Percentiles rank a stretch among this genome's conserved stretches.
Conservation (phyloP, 2,113 vertebrate species). For the Anoura caudifer region DNA sequence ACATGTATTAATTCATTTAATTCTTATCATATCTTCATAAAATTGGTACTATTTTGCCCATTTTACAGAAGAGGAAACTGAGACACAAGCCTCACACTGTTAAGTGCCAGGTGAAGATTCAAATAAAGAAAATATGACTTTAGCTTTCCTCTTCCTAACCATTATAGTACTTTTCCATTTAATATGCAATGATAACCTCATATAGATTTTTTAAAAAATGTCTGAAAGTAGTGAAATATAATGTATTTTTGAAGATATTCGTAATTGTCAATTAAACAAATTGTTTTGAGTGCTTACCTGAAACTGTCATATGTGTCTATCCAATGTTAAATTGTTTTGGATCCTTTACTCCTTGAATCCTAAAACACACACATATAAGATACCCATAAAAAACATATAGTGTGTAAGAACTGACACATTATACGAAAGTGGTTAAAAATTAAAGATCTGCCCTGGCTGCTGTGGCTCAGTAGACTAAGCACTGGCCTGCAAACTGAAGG, state of each 20-base stretch:
- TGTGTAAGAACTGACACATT: not conserved
- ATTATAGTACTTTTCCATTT: not conserved
- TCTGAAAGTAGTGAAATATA: not conserved
- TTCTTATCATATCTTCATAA: not conserved
- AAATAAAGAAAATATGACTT: not conserved
- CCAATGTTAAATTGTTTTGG: not conserved
- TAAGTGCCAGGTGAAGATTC: not conserved
- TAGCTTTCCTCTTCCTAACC: not conserved
- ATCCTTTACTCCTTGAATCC: not conserved
- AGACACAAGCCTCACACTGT: not conserved
- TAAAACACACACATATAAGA: not conserved
- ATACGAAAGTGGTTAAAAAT: not conserved
- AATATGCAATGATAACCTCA: not conserved
- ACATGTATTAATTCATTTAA: not conserved
- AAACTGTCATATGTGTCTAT: not conserved
- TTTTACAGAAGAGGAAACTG: not conserved
- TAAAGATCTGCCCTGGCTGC: not conserved
- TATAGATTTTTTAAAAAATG: not conserved
- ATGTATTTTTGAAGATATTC: not conserved
- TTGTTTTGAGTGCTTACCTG: not conserved
- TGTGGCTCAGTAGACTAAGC: too few species aligned
- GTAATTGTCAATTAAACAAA: not conserved
- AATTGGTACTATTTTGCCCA: not conserved
- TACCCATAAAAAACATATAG: not conserved
- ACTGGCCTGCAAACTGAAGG: too few species aligned